Base-by-base conservation (phyloP, 2,797 vertebrate genomes). In the Rousettus madagascariensis region DNA sequence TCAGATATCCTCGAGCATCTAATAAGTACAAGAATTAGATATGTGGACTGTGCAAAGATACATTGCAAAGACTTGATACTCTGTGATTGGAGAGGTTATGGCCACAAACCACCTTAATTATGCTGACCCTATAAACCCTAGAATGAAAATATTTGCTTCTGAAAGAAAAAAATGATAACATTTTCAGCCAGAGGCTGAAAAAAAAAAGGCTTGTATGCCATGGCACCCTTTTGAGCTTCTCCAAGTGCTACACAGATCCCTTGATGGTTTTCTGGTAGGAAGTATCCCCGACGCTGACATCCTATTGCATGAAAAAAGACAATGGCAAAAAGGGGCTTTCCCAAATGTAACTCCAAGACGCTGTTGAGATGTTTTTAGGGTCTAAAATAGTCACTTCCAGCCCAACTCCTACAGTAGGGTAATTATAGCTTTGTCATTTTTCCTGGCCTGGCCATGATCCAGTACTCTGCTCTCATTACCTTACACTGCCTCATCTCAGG, bases 311-410 rank as follows among this genome's bases (percentile, higher is more conserved):
- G 87, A 96, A 72, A 96, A 65, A 90, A 77, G 89, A 95, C 90
- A 24, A 55, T 57, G 89, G 13, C 43, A 49, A 72, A 88, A 92
- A 68, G 94, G 91, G 90, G 22, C 33, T 96, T 97, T 92, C 91
- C 97, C 74, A 2, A 90, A 61, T 26, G 65, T 36, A 91, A 86
- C 78, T 97, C 68, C 43, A 51, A 77, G 38, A 33, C 78, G 75
- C 84, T 8, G 2, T 0, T 20, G 95, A 85, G 57, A 88, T 95
- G 61, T 94, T 91, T 92, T 57, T 22, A 74, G 92, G 33, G 51
- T 96, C 90, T 43, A 96, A 96, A 97, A 96, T 94, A 96, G 94
- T 63, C 94, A 95, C 90, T 97, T 95, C 97, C 94, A 96, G 69
- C 71, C 86, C 26, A 16, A 59, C 57, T 78, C 59, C 86, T 43